Conservation (phyloP, 2,113 vertebrate genomes). For the Edolisoma coerulescens region DNA sequence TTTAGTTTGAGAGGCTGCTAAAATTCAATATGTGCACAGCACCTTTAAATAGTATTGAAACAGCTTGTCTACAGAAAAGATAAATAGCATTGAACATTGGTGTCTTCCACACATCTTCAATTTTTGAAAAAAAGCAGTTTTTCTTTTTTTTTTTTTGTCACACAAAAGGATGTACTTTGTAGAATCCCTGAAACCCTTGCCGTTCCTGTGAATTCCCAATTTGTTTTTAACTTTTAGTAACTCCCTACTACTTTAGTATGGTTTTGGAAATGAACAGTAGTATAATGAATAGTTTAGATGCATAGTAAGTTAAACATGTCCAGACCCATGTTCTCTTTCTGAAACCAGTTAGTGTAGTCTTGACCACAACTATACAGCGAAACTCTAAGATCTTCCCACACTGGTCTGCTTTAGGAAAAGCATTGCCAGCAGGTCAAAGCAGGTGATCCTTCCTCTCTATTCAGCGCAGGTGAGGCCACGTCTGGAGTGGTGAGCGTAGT, state of each 20-base stretch:
- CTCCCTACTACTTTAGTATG: neutral
- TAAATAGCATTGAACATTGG: neutral
- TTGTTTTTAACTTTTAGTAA: neutral
- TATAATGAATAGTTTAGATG: neutral
- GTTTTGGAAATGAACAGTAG: neutral
- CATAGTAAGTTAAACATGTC: neutral
- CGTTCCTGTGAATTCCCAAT: neutral
- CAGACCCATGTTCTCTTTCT: neutral
- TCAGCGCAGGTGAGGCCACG: neutral
- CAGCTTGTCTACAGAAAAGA: neutral
- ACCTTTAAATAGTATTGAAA: conserved; percentile 15
- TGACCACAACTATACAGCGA: neutral
- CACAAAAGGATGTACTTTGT: neutral
- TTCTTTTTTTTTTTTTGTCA: neutral
- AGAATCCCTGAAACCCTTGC: neutral
- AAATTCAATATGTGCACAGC: neutral
- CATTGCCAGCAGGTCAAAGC: neutral
- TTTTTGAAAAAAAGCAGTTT: neutral
- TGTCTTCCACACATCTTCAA: neutral
- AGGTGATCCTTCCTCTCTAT: neutral
- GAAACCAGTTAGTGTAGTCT: neutral
- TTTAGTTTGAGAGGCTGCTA: conserved; percentile 20
- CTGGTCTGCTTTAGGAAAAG: neutral
- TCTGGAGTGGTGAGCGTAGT: neutral
- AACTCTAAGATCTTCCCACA: neutral